phyloP scores from a whole-genome alignment of 2,888 invertebrate genomes.

The Hypena proboscidalis region DNA sequence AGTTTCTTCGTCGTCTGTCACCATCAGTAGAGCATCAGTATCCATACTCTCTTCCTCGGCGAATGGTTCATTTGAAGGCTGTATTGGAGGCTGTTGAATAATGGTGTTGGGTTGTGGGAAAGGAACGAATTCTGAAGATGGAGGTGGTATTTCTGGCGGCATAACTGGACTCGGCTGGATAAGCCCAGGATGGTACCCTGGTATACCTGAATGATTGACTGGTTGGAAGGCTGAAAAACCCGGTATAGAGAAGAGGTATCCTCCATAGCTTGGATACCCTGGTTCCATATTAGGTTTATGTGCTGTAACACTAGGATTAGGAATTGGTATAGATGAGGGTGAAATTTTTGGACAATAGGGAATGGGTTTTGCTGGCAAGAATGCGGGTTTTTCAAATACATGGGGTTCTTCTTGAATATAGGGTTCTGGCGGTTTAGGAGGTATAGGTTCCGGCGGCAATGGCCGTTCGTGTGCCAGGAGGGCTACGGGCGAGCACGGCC shows the following conservation, averaged over 20 bases:
- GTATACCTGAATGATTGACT: slow-evolving; percentile 35
- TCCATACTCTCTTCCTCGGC: slow-evolving; percentile 35
- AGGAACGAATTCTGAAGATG: slow-evolving; percentile 51
- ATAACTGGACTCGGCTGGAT: slow-evolving; percentile 53
- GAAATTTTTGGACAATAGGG: slow-evolving; percentile 76
- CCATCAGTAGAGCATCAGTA: slow-evolving; percentile 31
- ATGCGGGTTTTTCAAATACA: slow-evolving; percentile 62
- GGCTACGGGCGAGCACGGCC: slow-evolving; percentile 31
- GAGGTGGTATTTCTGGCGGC: slow-evolving; percentile 48
- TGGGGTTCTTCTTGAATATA: slow-evolving; percentile 52
- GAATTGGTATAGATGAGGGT: slow-evolving; percentile 79
- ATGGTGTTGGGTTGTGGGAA: slow-evolving; percentile 15
- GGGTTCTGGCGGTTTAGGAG: slow-evolving; percentile 57
- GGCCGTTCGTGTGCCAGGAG: slow-evolving; percentile 51
- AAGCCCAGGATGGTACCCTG: slow-evolving; percentile 54
- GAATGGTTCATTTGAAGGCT: slow-evolving; percentile 4
- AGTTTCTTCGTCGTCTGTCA: slow-evolving; percentile 26
- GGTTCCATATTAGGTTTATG: no score
- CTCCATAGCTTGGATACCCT: slow-evolving; percentile 68
- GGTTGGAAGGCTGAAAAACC: slow-evolving; percentile 81
- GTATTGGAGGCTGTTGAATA: no score
- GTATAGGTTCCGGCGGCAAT: slow-evolving; percentile 48
- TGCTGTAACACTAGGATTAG: slow-evolving; percentile 74
- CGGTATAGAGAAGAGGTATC: slow-evolving; percentile 74
- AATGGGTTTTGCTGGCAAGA: slow-evolving; percentile 63